Conservation (phyloP, 2,888 invertebrate genomes). For the Chirona hameri region DNA sequence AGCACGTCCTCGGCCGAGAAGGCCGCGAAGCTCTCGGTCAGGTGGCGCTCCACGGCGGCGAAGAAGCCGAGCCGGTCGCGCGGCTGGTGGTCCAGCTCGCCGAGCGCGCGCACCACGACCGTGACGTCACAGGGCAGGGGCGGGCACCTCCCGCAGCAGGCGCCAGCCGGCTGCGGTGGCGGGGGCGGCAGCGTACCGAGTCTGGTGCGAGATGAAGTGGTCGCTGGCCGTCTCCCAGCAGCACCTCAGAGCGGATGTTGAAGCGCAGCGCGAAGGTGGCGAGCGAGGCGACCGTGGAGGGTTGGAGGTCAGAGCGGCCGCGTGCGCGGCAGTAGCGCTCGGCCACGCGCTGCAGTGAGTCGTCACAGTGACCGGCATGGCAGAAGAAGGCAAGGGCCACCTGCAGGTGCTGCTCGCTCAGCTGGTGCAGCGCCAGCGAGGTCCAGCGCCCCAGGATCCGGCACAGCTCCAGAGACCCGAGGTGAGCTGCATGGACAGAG, state of each 20-base stretch:
- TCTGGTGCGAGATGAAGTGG: conserved; percentile 54
- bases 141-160: neutral
- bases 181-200: conserved; percentile 40
- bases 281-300: conserved; percentile 57
- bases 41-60: conserved; percentile 53
- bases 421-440: conserved; percentile 5
- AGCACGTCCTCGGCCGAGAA: conserved; percentile 57
- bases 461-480: neutral
- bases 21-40: conserved; percentile 56
- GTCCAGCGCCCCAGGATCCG: conserved; percentile 2
- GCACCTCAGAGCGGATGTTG: conserved; percentile 55
- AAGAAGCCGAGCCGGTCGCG: conserved; percentile 55
- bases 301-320: conserved; percentile 40
- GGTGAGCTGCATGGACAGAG: conserved; percentile 34
- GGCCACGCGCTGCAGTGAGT: neutral
- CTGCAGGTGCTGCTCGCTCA: conserved; percentile 33
- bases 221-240: conserved; percentile 58
- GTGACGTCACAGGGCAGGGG: conserved; percentile 56
- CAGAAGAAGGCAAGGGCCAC: conserved; percentile 48
- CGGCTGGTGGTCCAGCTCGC: conserved; percentile 58
- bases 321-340: conserved; percentile 10
- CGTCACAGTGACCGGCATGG: conserved; percentile 52
- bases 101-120: conserved; percentile 59
- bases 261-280: conserved; percentile 60
- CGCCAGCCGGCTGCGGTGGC: neutral